Percentiles rank a stretch among this genome's conserved stretches.
These are phyloP conservation scores for Drosophila melanogaster DNA, from an alignment of 1,140 invertebrate genomes.

Conservation along the genomic window Release_6_plus_ISO1_MT NT_033779.5:5901501-5902000, in stretches of 20 bases:
- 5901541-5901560: conserved; percentile 20
- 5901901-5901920: conserved; percentile 28
- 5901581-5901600: conserved; percentile 47
- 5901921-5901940: conserved; percentile 26
- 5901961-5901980: conserved; percentile 30
- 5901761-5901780: too few relatives aligned
- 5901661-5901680: conserved; percentile 5
- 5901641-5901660: conserved; percentile 68
- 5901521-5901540: conserved; percentile 34
- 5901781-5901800: too few relatives aligned
- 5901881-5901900: conserved; percentile 1
- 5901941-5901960: conserved; percentile 20
- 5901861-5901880: neutral
- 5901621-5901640: conserved; percentile 59
- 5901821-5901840: too few relatives aligned
- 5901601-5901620: conserved; percentile 22
- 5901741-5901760: too few relatives aligned
- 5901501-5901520: conserved; percentile 50
- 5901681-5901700: too few relatives aligned
- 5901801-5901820: too few relatives aligned
- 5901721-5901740: too few relatives aligned
- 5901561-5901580: conserved; percentile 2
- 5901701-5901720: too few relatives aligned
- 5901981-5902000: conserved; percentile 37
- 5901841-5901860: too few relatives aligned